These are phyloP conservation scores for Ianthella basta DNA, from an alignment of 37 sponge, comb jelly and placozoan genomes.

Conservation along the genomic window DNA sequence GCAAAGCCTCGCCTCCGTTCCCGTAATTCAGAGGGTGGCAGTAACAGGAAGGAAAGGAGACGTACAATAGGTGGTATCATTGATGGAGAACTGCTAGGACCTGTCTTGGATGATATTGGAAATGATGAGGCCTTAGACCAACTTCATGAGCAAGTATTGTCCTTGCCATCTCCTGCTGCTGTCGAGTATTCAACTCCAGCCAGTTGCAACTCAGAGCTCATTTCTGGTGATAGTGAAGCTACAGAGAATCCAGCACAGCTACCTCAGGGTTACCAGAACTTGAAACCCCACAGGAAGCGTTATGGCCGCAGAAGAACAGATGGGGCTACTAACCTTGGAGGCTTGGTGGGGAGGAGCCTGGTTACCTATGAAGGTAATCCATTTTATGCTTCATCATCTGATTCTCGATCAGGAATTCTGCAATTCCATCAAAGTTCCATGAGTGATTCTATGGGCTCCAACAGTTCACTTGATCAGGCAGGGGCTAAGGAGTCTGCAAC, in stretches of 20 bases:
- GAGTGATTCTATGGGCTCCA: constrained; percentile 13
- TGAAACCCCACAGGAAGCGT: background rate
- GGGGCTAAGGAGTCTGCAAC: background rate
- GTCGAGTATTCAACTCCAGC: too few relatives aligned
- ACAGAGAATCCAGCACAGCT: background rate
- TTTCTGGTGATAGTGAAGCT: background rate
- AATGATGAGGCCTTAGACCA: background rate
- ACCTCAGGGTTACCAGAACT: background rate
- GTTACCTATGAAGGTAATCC: background rate
- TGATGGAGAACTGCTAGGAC: constrained; percentile 20
- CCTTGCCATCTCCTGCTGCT: too few relatives aligned
- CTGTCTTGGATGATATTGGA: background rate
- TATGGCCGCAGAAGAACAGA: background rate
- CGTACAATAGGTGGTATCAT: constrained; percentile 26
- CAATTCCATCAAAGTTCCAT: background rate
- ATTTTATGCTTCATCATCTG: background rate
- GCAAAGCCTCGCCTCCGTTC: constrained; percentile 7
- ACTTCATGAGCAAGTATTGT: too few relatives aligned
- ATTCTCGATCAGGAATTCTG: background rate
- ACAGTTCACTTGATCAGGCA: constrained; percentile 15
- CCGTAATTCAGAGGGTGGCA: background rate
- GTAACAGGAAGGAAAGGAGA: constrained; percentile 21
- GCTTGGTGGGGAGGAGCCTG: constrained; percentile 17
- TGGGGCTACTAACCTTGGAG: constrained; percentile 8
- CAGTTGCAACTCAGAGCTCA: too few relatives aligned